Evolutionary conservation across 2,113 vertebrate species (phyloP).

Genomic region (Nycticryphes semicollaris): DNA sequence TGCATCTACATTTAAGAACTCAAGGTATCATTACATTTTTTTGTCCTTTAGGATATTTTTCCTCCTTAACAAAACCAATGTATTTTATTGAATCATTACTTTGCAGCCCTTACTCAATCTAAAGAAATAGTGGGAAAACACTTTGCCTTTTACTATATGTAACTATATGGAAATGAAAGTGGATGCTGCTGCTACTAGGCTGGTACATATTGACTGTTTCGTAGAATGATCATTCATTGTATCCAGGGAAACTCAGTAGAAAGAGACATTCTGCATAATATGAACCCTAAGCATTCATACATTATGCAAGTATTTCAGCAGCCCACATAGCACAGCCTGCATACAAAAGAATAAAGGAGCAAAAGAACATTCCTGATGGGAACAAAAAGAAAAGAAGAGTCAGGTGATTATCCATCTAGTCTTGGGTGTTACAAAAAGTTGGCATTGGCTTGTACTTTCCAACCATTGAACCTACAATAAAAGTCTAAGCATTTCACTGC

Average conservation of each 20-base stretch:
- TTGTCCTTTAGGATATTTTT: not conserved
- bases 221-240: not conserved
- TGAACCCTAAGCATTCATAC: not conserved
- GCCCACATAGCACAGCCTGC: not conserved
- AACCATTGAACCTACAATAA: not conserved
- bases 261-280: not conserved
- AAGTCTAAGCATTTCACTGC: not conserved
- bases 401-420: not conserved
- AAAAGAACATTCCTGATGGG: not conserved
- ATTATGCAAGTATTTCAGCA: not conserved
- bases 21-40: not conserved
- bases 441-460: not conserved
- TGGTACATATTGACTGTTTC: not conserved
- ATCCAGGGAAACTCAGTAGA: not conserved
- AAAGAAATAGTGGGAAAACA: not conserved
- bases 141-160: not conserved
- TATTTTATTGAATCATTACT: not conserved
- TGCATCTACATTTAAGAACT: not conserved
- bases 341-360: not conserved
- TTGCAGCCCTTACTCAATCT: not conserved
- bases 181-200: not conserved
- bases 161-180: not conserved
- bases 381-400: not conserved
- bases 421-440: not conserved
- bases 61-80: not conserved